These are phyloP conservation scores for Telmatochromis sp. DNA, from an alignment of 2,113 vertebrate genomes.

Conservation along the genomic window DNA sequence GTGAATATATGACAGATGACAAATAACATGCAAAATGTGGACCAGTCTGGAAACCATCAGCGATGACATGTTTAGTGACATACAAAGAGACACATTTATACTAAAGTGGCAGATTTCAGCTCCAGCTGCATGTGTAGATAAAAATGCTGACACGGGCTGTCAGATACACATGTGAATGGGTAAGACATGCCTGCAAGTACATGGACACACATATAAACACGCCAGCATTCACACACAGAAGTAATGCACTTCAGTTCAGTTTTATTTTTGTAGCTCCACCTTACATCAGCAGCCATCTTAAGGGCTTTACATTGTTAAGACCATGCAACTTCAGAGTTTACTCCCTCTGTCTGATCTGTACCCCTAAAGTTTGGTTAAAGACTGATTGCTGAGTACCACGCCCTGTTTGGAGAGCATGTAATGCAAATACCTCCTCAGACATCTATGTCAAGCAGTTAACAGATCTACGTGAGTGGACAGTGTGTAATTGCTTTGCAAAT, in stretches of 20 bases:
- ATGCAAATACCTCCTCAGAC: neutral
- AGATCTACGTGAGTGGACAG: neutral
- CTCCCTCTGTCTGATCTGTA: neutral
- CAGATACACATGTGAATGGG: neutral
- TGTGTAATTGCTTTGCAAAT: neutral
- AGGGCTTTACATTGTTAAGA: neutral
- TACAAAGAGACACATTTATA: neutral
- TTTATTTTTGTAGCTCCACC: neutral
- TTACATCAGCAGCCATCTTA: neutral
- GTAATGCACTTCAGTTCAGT: neutral
- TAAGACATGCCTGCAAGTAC: neutral
- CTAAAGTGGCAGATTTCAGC: neutral
- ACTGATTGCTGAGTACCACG: neutral
- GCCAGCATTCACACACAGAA: neutral
- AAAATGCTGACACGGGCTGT: slow-evolving; percentile 6
- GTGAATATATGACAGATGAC: slow-evolving; percentile 6
- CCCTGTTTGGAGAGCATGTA: neutral
- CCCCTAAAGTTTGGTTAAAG: neutral
- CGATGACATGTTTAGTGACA: neutral
- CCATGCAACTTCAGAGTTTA: neutral
- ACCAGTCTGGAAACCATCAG: slow-evolving; percentile 13
- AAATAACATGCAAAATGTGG: slow-evolving; percentile 22
- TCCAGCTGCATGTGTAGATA: neutral
- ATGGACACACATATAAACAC: neutral
- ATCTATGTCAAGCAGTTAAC: neutral